Conservation (phyloP, 2,113 vertebrate species). For the Gymnobelideus leadbeateri region DNA sequence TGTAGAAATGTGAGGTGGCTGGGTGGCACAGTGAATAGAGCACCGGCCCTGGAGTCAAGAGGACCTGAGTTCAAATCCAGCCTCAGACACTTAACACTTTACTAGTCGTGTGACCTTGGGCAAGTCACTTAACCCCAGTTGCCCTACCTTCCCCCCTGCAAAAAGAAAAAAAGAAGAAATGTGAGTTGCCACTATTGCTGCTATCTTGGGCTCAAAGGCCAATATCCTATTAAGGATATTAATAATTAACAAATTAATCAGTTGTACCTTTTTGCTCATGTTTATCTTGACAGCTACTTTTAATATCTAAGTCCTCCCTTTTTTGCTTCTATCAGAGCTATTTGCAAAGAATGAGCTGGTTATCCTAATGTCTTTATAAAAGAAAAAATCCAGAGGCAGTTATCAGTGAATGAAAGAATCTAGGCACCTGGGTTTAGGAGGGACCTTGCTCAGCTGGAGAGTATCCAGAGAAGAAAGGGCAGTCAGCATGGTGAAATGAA, state of each 20-base stretch:
- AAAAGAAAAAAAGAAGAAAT: not conserved
- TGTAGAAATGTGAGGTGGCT: not conserved
- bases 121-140: no score
- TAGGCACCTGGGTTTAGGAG: not conserved
- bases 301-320: not conserved
- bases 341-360: not conserved
- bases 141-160: no score
- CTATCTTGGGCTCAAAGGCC: not conserved
- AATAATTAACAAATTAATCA: constrained; percentile 1
- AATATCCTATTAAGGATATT: not conserved
- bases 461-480: not conserved
- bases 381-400: not conserved
- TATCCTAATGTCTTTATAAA: not conserved
- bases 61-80: no score
- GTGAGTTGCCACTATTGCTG: not conserved
- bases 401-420: not conserved
- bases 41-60: no score
- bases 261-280: not conserved
- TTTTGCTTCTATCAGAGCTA: not conserved
- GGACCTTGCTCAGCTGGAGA: not conserved
- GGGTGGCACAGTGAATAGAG: no score
- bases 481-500: not conserved
- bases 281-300: not conserved
- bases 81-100: no score
- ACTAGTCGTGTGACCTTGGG: no score